These are phyloP conservation scores for Erythrocebus patas DNA, from an alignment of 2,113 vertebrate genomes.

Conservation along the genomic window DNA sequence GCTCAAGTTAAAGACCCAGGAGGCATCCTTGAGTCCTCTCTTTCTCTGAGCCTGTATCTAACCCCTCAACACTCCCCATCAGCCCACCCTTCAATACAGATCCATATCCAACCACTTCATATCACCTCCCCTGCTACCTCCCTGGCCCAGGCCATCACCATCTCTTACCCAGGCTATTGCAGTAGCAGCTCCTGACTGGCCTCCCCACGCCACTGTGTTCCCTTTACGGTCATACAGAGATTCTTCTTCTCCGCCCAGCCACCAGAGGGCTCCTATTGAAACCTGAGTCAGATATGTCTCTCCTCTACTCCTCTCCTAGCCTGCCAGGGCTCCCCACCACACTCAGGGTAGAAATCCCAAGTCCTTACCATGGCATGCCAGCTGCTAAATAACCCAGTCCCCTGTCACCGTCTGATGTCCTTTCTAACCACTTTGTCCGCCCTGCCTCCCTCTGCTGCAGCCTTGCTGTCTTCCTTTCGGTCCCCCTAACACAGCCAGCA, in stretches of 20 bases:
- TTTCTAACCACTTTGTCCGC: neutral
- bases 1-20: neutral
- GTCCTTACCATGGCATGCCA: neutral
- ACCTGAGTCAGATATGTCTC: neutral
- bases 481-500: neutral
- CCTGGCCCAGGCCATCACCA: neutral
- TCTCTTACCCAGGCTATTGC: neutral
- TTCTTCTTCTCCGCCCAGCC: neutral
- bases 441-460: neutral
- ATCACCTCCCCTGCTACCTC: rapidly evolving
- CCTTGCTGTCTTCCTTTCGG: neutral
- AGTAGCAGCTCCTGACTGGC: neutral
- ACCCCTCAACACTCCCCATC: neutral
- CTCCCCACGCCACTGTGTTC: no score
- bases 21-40: neutral
- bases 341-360: neutral
- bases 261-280: neutral
- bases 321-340: neutral
- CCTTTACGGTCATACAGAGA: neutral
- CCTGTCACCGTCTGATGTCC: neutral
- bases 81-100: neutral
- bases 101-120: neutral
- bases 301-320: neutral
- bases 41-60: neutral
- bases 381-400: neutral